phyloP scores from a whole-genome alignment of 92 coral and sea anemone species.

The Nematostella vectensis region DNA sequence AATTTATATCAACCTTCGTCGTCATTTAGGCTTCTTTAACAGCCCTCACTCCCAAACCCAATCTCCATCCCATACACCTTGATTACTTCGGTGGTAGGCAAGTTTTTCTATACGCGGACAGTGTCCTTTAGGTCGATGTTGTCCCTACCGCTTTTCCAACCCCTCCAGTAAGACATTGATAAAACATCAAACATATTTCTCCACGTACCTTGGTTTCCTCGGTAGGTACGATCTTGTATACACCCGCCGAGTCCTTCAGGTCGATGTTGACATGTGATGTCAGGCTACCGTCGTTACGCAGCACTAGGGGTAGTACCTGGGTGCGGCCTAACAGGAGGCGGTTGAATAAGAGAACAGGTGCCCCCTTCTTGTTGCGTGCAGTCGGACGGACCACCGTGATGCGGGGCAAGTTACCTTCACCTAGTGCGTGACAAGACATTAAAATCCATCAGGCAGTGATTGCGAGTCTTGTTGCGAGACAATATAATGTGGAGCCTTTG shows the following conservation, averaged over 20 bases:
- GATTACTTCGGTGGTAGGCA: too few species aligned
- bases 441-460: neutral
- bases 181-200: too few species aligned
- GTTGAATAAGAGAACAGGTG: constrained; percentile 75
- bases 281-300: constrained; percentile 87
- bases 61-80: too few species aligned
- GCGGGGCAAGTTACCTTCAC: constrained; percentile 97
- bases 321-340: constrained; percentile 84
- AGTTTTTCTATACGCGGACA: too few species aligned
- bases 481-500: too few species aligned
- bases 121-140: too few species aligned
- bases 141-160: too few species aligned
- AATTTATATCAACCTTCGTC: too few species aligned
- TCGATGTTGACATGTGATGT: constrained; percentile 72
- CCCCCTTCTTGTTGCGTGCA: constrained; percentile 88
- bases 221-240: constrained; percentile 49
- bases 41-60: too few species aligned
- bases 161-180: too few species aligned
- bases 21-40: too few species aligned
- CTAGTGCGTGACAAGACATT: constrained; percentile 1
- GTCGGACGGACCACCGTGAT: constrained; percentile 75
- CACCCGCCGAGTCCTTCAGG: constrained; percentile 70
- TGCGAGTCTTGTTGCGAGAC: neutral
- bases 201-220: constrained; percentile 42
- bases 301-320: constrained; percentile 62